Base-by-base conservation (phyloP, 2,113 vertebrate genomes). In the Lagenorhynchus albirostris region DNA sequence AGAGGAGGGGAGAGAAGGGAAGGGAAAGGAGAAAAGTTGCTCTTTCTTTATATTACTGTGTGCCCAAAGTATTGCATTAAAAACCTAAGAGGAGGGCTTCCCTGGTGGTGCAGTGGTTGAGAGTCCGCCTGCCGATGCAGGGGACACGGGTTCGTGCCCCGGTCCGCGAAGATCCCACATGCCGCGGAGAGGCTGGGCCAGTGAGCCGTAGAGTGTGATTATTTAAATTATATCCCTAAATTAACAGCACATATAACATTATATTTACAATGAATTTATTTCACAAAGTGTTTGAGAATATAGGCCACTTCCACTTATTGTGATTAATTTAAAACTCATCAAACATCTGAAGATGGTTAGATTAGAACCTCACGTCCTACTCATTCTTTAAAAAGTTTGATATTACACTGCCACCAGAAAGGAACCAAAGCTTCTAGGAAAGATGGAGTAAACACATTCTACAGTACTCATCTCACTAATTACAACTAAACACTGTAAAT, bases 171-270 rank as follows among this genome's bases (percentile, higher is more conserved):
- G 44, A 47, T 47, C 44, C 44, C 44, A 47, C 44, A 47, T 47
- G 44, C 44, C 44, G 44, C 2, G 0, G 44, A 47, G 44, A 47
- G 44, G 44, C 44, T 47, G 9, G 44, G 44, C 44, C 44, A 0
- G 44, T 47, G 44, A 10, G 44, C 2, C 14, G n/a, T 68, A 55
- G 20, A 77, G 8, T 81, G 25, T 44, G 6, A 82, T 25, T 50
- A 63, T 55, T 91, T 89, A 89, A 92, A 68, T 53, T 77, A 44
- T 20, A 90, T 68, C 33, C 18, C 6, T 86, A 95, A 89, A 86
- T 81, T 76, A 86, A 71, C 2, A 92, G 11, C 80, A 94, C 10
- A 14, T 38, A 68, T 47, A 93, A 53, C 13, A 90, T 58, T 23
- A 47, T 70, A 81, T 92, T 94, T 76, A 89, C 9, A 80, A 53